phyloP scores from a whole-genome alignment of 2,113 vertebrate genomes.

The Acrocephalus kingi region DNA sequence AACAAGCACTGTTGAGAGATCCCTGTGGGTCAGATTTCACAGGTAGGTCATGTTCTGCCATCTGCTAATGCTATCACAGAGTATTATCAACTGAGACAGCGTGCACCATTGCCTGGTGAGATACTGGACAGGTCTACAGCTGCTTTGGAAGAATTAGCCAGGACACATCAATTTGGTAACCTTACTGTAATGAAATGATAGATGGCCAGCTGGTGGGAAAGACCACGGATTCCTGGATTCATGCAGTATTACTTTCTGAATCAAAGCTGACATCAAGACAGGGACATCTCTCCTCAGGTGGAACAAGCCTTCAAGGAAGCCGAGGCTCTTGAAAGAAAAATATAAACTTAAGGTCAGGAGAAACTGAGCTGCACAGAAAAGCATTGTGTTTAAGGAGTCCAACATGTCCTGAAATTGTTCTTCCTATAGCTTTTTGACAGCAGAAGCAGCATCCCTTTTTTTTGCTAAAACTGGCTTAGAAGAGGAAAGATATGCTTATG shows the following conservation, averaged over 20 bases:
- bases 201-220: conserved; percentile 30
- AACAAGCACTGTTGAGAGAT: not conserved
- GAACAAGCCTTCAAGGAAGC: not conserved
- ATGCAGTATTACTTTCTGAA: conserved; percentile 15
- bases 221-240: not conserved
- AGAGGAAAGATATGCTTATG: conserved; percentile 17
- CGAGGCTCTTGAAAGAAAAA: not conserved
- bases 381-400: not conserved
- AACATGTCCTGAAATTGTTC: not conserved
- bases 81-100: conserved; percentile 13
- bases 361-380: not conserved
- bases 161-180: conserved; percentile 11
- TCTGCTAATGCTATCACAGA: conserved; percentile 31
- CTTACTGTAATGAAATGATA: conserved; percentile 58
- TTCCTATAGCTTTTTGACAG: conserved; percentile 28
- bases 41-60: conserved; percentile 1
- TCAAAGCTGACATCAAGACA: conserved; percentile 5
- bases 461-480: conserved; percentile 40
- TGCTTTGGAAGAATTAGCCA: conserved; percentile 13
- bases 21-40: not conserved
- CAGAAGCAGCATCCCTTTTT: not conserved
- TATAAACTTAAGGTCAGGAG: not conserved
- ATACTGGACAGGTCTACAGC: not conserved
- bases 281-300: not conserved
- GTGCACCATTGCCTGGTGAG: not conserved